phyloP scores from a whole-genome alignment of 2,888 invertebrate genomes.

The Eretmocerus hayati region DNA sequence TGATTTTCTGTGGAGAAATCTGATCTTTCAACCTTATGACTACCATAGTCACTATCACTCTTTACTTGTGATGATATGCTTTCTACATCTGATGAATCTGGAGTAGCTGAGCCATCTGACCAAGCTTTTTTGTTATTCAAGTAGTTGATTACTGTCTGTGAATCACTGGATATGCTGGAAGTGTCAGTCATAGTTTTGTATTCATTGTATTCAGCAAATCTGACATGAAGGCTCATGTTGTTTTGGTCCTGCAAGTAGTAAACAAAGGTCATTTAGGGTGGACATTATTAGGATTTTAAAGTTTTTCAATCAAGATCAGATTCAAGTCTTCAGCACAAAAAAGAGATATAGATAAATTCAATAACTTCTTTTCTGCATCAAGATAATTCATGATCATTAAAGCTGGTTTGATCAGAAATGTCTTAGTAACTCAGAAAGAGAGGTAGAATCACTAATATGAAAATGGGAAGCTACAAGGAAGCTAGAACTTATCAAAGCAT shows the following conservation, averaged over 20 bases:
- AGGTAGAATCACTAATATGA: too few relatives aligned
- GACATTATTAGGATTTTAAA: too few relatives aligned
- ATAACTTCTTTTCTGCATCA: too few relatives aligned
- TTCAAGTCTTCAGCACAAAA: too few relatives aligned
- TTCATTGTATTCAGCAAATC: conserved; percentile 42
- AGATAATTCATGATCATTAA: too few relatives aligned
- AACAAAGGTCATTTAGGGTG: too few relatives aligned
- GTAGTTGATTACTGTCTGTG: conserved; percentile 25
- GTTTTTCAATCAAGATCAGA: too few relatives aligned
- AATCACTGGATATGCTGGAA: conserved; percentile 35
- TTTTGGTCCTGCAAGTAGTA: conserved; percentile 22
- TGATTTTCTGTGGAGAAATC: conserved; percentile 7
- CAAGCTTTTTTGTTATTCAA: conserved; percentile 31
- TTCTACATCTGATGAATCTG: conserved; percentile 36
- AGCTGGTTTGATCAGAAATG: too few relatives aligned
- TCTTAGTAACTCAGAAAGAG: too few relatives aligned
- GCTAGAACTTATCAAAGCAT: too few relatives aligned
- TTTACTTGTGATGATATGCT: conserved; percentile 7
- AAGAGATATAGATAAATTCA: too few relatives aligned
- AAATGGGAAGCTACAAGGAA: too few relatives aligned
- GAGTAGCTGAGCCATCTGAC: conserved; percentile 35
- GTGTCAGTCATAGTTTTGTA: conserved; percentile 40
- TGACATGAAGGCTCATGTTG: conserved; percentile 37
- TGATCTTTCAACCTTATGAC: neutral
- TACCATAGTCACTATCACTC: neutral